Percentiles rank a stretch among this genome's conserved stretches.
Conservation (phyloP, 2,888 invertebrate species). For the Suillia variegata region DNA sequence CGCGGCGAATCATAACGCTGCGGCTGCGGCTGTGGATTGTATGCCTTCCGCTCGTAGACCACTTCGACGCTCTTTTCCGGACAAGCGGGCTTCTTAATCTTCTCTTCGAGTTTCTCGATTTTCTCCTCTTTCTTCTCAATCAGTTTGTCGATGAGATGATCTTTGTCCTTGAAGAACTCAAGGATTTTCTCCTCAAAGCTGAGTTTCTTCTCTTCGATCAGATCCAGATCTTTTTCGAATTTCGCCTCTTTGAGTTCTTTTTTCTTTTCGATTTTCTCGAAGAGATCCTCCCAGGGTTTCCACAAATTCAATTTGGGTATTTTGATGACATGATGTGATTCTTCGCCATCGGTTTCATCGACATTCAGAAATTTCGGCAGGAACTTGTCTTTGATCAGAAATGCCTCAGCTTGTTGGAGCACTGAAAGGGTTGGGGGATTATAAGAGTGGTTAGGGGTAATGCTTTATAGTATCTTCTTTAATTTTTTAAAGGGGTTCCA, state of each 20-base stretch:
- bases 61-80: no score
- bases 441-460: no score
- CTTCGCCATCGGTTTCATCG: not conserved
- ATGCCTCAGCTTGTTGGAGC: slow-evolving; percentile 35
- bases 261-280: slow-evolving; percentile 7
- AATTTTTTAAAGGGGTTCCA: no score
- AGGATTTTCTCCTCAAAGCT: slow-evolving; percentile 2
- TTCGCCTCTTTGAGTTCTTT: not conserved
- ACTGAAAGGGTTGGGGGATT: no score
- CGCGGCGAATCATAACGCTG: no score
- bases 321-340: not conserved
- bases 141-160: not conserved
- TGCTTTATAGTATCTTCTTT: no score
- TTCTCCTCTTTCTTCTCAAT: slow-evolving; percentile 5
- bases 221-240: not conserved
- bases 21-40: no score
- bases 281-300: no score
- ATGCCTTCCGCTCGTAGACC: no score
- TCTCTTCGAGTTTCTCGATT: not conserved
- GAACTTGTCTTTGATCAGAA: slow-evolving; percentile 38
- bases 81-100: not conserved
- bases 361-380: slow-evolving; percentile 26
- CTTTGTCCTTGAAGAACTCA: not conserved
- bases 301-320: not conserved
- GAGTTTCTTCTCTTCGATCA: not conserved